Evolutionary conservation across 2,113 vertebrate genomes (phyloP).

Genomic region (Scartelaos histophorus): DNA sequence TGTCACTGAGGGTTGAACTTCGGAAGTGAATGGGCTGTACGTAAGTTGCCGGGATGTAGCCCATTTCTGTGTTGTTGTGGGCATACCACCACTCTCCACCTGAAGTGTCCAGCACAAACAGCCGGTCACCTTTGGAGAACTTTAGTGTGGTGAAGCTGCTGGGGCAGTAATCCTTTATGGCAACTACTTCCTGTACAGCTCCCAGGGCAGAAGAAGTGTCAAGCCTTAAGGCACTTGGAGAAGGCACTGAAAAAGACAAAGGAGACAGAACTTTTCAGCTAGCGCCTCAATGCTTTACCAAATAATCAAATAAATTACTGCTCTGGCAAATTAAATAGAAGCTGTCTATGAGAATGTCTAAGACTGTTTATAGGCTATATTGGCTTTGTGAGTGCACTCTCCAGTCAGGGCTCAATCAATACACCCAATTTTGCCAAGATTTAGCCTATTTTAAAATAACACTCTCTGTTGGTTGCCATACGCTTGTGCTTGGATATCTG

Average conservation of each 20-base stretch:
- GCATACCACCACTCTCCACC: conserved; percentile 98
- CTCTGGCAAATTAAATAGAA: background rate
- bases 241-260: conserved; percentile 87
- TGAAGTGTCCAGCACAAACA: conserved; percentile 91
- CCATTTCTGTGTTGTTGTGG: conserved; percentile 97
- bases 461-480: too few relatives aligned
- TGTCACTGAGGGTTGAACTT: conserved; percentile 89
- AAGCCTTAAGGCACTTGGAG: conserved; percentile 90
- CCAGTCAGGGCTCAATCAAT: background rate
- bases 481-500: too few relatives aligned
- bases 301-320: background rate
- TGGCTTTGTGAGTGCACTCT: too few relatives aligned
- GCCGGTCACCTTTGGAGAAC: conserved; percentile 93
- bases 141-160: conserved; percentile 94
- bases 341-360: background rate
- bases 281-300: background rate
- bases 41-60: conserved; percentile 93
- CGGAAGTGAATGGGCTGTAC: conserved; percentile 87
- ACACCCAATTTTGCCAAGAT: background rate
- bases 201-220: conserved; percentile 85
- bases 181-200: conserved; percentile 89
- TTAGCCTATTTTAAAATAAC: background rate
- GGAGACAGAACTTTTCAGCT: background rate
- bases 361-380: too few relatives aligned
- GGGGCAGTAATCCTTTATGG: conserved; percentile 94